Conservation (phyloP, 2,797 vertebrate genomes). For the Poeciliopsis infans region DNA sequence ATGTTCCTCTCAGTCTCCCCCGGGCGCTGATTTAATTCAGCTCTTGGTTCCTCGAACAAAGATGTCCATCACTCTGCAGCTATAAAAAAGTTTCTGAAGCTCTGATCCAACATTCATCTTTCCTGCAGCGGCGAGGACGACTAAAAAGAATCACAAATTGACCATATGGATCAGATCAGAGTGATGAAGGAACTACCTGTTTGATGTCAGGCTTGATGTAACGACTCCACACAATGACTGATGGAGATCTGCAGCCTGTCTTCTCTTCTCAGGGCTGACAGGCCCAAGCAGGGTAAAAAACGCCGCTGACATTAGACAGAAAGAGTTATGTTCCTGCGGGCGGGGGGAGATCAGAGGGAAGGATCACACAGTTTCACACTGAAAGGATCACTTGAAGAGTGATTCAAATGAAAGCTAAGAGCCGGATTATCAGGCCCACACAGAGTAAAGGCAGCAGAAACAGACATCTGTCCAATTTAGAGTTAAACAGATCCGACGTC, state of each 20-base stretch:
- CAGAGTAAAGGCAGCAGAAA: not conserved
- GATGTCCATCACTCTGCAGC: slow-evolving; percentile 19
- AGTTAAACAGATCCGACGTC: slow-evolving; percentile 22
- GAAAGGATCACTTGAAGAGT: slow-evolving; percentile 44
- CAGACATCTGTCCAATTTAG: slow-evolving; percentile 44
- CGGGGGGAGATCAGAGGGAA: slow-evolving; percentile 41
- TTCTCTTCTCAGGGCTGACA: slow-evolving; percentile 41
- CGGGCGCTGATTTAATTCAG: slow-evolving; percentile 30
- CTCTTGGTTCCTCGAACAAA: slow-evolving; percentile 33
- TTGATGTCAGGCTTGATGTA: slow-evolving; percentile 53
- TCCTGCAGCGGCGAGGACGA: slow-evolving; percentile 9
- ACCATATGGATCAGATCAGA: slow-evolving; percentile 52
- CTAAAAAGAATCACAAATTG: slow-evolving; percentile 46
- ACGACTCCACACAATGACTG: slow-evolving; percentile 57
- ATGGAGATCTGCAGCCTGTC: slow-evolving; percentile 61
- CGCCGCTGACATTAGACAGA: slow-evolving; percentile 53
- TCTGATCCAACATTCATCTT: slow-evolving; percentile 37
- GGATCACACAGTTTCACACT: slow-evolving; percentile 36
- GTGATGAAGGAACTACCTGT: slow-evolving; percentile 46
- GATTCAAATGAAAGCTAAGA: slow-evolving; percentile 51
- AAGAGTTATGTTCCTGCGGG: slow-evolving; percentile 58
- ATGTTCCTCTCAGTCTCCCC: slow-evolving; percentile 14
- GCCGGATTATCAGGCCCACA: slow-evolving; percentile 46
- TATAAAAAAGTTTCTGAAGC: slow-evolving; percentile 27
- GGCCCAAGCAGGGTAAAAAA: slow-evolving; percentile 61